phyloP scores from a whole-genome alignment of 2,888 invertebrate genomes.

The Cremastinae sp. region DNA sequence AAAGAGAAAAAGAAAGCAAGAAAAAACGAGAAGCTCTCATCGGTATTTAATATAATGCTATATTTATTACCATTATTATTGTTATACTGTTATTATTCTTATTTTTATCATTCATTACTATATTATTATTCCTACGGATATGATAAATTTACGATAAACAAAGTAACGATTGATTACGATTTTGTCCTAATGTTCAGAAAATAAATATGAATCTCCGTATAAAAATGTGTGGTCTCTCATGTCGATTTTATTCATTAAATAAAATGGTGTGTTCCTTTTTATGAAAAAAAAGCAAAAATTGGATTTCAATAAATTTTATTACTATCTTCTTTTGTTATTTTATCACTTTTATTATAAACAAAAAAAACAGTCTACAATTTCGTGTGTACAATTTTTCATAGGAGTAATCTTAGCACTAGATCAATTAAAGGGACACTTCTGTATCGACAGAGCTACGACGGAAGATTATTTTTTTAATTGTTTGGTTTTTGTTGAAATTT shows the following conservation, averaged over 20 bases:
- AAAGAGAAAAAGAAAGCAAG: slow-evolving; percentile 18
- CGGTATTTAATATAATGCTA: slow-evolving; percentile 76
- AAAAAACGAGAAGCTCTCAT: slow-evolving; percentile 73
- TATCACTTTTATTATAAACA: slow-evolving; percentile 54
- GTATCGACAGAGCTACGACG: too few relatives aligned
- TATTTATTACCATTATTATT: slow-evolving; percentile 60
- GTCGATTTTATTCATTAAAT: background rate
- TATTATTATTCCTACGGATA: slow-evolving; percentile 74
- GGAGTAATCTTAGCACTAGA: slow-evolving; percentile 19
- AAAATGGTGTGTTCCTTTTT: background rate
- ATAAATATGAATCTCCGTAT: slow-evolving; percentile 74
- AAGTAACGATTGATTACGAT: slow-evolving; percentile 74
- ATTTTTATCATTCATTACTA: slow-evolving; percentile 57
- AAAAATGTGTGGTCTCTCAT: too few relatives aligned
- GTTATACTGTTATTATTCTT: slow-evolving; percentile 54
- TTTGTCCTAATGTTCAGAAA: slow-evolving; percentile 77
- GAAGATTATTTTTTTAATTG: too few relatives aligned
- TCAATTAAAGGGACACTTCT: background rate
- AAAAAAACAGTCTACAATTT: slow-evolving; percentile 44
- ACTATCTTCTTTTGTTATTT: slow-evolving; percentile 23
- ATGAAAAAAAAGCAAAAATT: background rate
- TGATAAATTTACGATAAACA: slow-evolving; percentile 74
- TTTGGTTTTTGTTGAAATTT: too few relatives aligned
- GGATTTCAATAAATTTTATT: background rate
- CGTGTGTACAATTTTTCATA: slow-evolving; percentile 36